These are phyloP conservation scores for Chalcosyrphus nemorum DNA, from an alignment of 2,888 invertebrate species.

Conservation along the genomic window DNA sequence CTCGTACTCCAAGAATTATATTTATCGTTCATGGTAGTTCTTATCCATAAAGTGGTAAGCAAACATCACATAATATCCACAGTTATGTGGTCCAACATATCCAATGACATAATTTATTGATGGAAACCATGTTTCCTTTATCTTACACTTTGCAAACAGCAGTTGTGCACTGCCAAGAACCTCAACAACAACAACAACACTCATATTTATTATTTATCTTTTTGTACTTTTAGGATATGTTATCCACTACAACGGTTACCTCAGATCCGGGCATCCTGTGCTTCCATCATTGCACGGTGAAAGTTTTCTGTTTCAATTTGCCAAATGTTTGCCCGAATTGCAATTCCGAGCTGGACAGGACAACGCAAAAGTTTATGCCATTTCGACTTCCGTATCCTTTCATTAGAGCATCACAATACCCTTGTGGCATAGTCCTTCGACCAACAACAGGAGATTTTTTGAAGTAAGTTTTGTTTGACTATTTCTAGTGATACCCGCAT, in stretches of 20 bases:
- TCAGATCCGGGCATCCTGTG: slow-evolving; percentile 92
- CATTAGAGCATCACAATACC: slow-evolving; percentile 89
- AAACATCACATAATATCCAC: not conserved
- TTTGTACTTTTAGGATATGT: slow-evolving; percentile 74
- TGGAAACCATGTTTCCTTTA: slow-evolving; percentile 11
- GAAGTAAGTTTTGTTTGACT: slow-evolving; percentile 85
- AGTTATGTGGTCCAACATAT: not conserved
- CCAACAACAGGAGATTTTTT: slow-evolving; percentile 94
- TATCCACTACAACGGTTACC: slow-evolving; percentile 80
- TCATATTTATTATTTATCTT: slow-evolving; percentile 55
- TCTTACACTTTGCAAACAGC: not conserved
- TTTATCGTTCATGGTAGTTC: not conserved
- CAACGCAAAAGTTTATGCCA: slow-evolving; percentile 86
- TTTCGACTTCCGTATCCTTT: slow-evolving; percentile 95
- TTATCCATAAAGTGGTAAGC: too few relatives aligned
- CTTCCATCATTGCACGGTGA: slow-evolving; percentile 93
- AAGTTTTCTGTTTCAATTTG: slow-evolving; percentile 91
- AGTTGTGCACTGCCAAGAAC: slow-evolving; percentile 1
- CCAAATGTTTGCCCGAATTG: slow-evolving; percentile 92
- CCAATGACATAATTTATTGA: slow-evolving; percentile 50
- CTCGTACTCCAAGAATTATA: not conserved
- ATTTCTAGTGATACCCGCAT: slow-evolving; percentile 25
- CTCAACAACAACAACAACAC: too few relatives aligned
- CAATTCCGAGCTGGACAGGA: slow-evolving; percentile 84
- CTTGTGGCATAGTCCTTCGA: slow-evolving; percentile 92